These are phyloP conservation scores for Apis florea DNA, from an alignment of 1,140 invertebrate genomes.

Conservation along the genomic window DNA sequence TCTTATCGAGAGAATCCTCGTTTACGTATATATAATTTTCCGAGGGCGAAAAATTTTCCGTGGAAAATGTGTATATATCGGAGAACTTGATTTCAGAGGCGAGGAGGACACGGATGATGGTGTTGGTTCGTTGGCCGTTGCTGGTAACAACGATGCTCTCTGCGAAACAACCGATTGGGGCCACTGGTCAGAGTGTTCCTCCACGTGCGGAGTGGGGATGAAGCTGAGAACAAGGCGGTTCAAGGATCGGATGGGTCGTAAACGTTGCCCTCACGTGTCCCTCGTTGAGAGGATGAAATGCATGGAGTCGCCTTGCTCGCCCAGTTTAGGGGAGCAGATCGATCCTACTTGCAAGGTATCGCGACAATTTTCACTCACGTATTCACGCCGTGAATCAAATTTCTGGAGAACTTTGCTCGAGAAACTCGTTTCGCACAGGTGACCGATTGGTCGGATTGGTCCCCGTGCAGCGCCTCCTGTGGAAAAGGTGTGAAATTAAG, in stretches of 20 bases:
- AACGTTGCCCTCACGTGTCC: constrained; percentile 87
- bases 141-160: constrained; percentile 69
- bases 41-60: too few species aligned
- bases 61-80: too few species aligned
- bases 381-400: background rate
- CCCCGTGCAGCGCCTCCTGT: constrained; percentile 87
- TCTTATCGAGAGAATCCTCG: too few species aligned
- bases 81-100: constrained; percentile 9
- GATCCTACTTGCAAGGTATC: constrained; percentile 82
- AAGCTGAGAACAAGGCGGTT: constrained; percentile 88
- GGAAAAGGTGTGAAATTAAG: constrained; percentile 86
- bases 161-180: constrained; percentile 89
- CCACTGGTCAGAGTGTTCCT: constrained; percentile 91
- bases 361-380: background rate
- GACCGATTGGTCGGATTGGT: constrained; percentile 87
- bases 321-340: constrained; percentile 79
- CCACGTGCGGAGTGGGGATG: constrained; percentile 90
- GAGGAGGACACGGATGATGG: constrained; percentile 36
- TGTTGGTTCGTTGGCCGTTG: background rate
- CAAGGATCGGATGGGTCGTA: constrained; percentile 86
- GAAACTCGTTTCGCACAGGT: constrained; percentile 75
- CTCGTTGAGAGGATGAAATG: constrained; percentile 89
- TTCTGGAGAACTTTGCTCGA: background rate
- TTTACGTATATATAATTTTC: too few species aligned
- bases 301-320: constrained; percentile 83